A percentile compares a stretch with the other conserved stretches of the same genome.
Conservation (phyloP, 2,888 invertebrate species). For the Embidobia sp. region DNA sequence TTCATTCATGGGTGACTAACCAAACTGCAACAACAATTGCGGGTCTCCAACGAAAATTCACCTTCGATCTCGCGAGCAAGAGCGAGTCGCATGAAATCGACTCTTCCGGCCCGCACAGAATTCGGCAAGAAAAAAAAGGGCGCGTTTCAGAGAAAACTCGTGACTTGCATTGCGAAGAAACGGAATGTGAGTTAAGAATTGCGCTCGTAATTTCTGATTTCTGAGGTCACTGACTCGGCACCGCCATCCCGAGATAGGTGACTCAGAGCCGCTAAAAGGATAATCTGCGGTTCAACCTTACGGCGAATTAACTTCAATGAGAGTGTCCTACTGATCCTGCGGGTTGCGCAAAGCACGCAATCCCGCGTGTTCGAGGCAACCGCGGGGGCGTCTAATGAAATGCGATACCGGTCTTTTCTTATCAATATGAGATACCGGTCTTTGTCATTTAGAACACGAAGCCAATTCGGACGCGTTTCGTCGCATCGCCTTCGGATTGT, state of each 20-base stretch:
- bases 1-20: too few relatives aligned
- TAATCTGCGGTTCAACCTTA: constrained; percentile 61
- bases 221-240: constrained; percentile 56
- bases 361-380: constrained; percentile 36
- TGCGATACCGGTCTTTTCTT: constrained; percentile 19
- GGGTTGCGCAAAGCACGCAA: constrained; percentile 50
- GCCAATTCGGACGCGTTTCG: not conserved
- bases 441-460: not conserved
- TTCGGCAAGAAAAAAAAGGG: constrained; percentile 34
- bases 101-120: constrained; percentile 34
- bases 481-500: not conserved
- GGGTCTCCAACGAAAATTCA: too few relatives aligned
- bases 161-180: constrained; percentile 47
- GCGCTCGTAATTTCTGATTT: constrained; percentile 46
- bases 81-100: constrained; percentile 12
- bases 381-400: constrained; percentile 43
- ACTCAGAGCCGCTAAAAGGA: constrained; percentile 59
- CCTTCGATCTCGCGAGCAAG: not conserved
- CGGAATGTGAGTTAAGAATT: constrained; percentile 16
- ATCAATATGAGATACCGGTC: not conserved
- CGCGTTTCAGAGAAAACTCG: constrained; percentile 57
- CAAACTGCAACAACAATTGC: too few relatives aligned
- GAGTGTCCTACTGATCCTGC: constrained; percentile 61
- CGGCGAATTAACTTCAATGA: constrained; percentile 56
- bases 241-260: constrained; percentile 34